Evolutionary conservation across 2,797 vertebrate genomes (phyloP), one percentile per base, ranked within the genome.

Genomic region (Gobionotothen gibberifrons): DNA sequence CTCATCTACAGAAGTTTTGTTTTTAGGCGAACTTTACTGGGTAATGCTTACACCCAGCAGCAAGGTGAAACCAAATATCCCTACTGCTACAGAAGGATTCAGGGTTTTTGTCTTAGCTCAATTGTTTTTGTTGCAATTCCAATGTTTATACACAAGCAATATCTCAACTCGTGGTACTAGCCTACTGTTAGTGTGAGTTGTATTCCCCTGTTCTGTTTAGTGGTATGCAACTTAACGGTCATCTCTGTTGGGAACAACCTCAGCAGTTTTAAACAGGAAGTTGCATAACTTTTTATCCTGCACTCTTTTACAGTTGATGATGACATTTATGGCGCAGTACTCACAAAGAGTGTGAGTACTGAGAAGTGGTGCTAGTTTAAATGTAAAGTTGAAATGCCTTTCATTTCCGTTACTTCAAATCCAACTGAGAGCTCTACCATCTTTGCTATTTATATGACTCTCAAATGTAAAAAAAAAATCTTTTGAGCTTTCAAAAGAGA

Each of bases 201-300:
- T 22, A 12, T 17, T 49, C 55, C 9, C 10, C 16, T 14, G 4
- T 42, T 49, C 19, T 44, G 7, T 72, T 22, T 44, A 19, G 10
- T 15, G 5, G 57, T 12, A 3, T 40, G 17, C 26, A 32, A 32
- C 54, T n/a, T n/a, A 44, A 19, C 22, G 6, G 0, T 55, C 13
- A 1, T 22, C 12, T 39, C 21, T 40, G 26, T 39, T 59, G 9
- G 43, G 15, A 62, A 42, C 22, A 1, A 66, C 46, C 62, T 62
- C 85, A 69, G 81, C 81, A 69, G 57, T 78, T 88, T 81, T 64
- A 46, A 79, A 69, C 51, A 29, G 82, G 85, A 90, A 87, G 78
- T 89, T 91, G 22, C 78, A 21, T 79, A 89, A 89, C 32, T 17
- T 21, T 53, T 63, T 52, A 29, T 73, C 73, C 76, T 77, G 72